phyloP scores from a whole-genome alignment of 2,113 vertebrate genomes.

The Nestor notabilis region DNA sequence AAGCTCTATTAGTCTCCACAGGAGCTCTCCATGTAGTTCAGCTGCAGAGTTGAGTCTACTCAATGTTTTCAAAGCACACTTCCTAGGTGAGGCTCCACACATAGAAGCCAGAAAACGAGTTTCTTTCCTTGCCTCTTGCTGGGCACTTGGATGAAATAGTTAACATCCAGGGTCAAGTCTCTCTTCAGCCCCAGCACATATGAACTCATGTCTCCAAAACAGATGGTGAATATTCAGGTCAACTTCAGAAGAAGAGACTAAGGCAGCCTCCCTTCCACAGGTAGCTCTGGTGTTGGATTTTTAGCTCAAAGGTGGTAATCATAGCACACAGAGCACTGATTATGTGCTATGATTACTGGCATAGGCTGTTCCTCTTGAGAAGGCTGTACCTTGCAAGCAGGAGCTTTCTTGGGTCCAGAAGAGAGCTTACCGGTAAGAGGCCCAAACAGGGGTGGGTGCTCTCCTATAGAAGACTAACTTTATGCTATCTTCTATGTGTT shows the following conservation, averaged over 20 bases:
- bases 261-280: not conserved
- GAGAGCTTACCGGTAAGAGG: not conserved
- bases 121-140: not conserved
- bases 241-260: not conserved
- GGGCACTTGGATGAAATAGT: not conserved
- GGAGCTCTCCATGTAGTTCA: constrained; percentile 11
- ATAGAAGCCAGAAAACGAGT: not conserved
- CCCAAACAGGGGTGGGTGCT: not conserved
- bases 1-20: not conserved
- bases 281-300: not conserved
- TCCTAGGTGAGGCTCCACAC: constrained; percentile 2
- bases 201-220: not conserved
- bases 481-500: not conserved
- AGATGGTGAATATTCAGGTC: not conserved
- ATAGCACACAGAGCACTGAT: not conserved
- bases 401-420: not conserved
- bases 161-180: not conserved
- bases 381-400: not conserved
- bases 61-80: constrained; percentile 4
- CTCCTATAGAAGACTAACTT: not conserved
- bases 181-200: not conserved
- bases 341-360: not conserved
- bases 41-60: not conserved
- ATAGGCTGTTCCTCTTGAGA: not conserved
- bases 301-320: not conserved